Base-by-base conservation (phyloP, 1,140 invertebrate species). In the Drosophila eugracilis region DNA sequence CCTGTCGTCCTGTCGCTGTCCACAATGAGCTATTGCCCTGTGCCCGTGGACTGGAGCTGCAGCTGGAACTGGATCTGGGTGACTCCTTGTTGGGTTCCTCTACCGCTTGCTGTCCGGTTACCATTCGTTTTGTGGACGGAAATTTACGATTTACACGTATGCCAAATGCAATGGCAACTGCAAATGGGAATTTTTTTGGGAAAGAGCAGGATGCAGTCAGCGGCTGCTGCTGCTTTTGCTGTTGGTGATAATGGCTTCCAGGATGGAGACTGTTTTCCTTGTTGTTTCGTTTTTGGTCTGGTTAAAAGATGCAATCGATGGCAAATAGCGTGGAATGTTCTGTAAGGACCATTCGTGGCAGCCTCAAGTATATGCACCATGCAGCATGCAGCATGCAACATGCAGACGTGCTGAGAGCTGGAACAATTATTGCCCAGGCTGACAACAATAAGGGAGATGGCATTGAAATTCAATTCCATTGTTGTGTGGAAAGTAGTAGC, bases 141-240 rank as follows among this genome's bases (percentile, higher is more conserved):
- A 85, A 84, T 84, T 84, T 84, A 84, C 79, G 79, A 84, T 84
- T 84, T 85, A 84, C 79, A 84, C 80, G 80, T 85, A 79, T 84
- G 80, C 80, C 79, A 79, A 84, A 58, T 79, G 80, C 80, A 84
- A 67, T 57, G 65, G 57, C 69, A 52, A 71, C 69, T 24, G 47
- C 57, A 60, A 69, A 62, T 65, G 42, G 53, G 69, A 73, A 73
- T 71, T 62, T n/a, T n/a, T n/a, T n/a, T n/a, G n/a, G 37, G 36
- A 30, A 30, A 14, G 34, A 54, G 10, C 39, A 57, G 26, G 26
- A 49, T 21, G 44, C 37, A 48, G 19, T 14, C 22, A 9, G 12
- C 36, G 36, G 15, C 12, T 42, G 34, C 22, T 32, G 50, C 42
- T 15, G 24, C 24, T 34, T n/a, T 26, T 44, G 62, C 59, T 71